These are phyloP conservation scores for Tricholauxania praeusta DNA, from an alignment of 2,888 invertebrate species.

Conservation along the genomic window DNA sequence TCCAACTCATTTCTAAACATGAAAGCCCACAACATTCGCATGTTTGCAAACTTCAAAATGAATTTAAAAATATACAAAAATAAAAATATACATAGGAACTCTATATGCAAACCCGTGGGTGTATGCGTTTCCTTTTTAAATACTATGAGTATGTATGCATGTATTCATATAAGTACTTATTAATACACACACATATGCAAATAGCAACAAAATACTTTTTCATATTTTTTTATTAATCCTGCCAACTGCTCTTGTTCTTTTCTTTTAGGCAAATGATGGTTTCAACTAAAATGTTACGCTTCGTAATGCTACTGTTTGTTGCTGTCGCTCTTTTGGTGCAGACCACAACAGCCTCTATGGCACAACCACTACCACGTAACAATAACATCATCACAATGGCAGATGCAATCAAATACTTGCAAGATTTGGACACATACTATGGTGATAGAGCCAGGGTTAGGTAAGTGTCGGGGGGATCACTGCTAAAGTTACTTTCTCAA, in stretches of 20 bases:
- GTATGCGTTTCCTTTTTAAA: neutral
- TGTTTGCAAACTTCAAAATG: slow-evolving; percentile 29
- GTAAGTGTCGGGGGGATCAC: slow-evolving; percentile 64
- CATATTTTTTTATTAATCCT: neutral
- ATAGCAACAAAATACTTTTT: neutral
- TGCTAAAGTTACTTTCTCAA: too few species aligned
- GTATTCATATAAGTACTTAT: neutral
- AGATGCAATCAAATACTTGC: slow-evolving; percentile 76
- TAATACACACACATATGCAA: neutral
- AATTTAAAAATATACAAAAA: slow-evolving; percentile 21
- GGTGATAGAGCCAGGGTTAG: slow-evolving; percentile 77
- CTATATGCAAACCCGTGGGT: neutral
- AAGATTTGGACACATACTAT: slow-evolving; percentile 76
- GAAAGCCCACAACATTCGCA: slow-evolving; percentile 10
- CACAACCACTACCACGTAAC: slow-evolving; percentile 67
- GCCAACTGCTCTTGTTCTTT: neutral
- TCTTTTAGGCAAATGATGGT: slow-evolving; percentile 38
- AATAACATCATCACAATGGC: slow-evolving; percentile 73
- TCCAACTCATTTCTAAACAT: slow-evolving; percentile 28
- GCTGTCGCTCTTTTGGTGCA: slow-evolving; percentile 52
- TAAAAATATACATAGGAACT: neutral
- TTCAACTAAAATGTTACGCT: slow-evolving; percentile 46
- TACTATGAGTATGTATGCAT: too few species aligned
- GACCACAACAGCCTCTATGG: slow-evolving; percentile 58
- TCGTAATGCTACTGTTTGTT: slow-evolving; percentile 50